Base-by-base conservation (phyloP, 2,797 vertebrate genomes). In the Lateolabrax maculatus region DNA sequence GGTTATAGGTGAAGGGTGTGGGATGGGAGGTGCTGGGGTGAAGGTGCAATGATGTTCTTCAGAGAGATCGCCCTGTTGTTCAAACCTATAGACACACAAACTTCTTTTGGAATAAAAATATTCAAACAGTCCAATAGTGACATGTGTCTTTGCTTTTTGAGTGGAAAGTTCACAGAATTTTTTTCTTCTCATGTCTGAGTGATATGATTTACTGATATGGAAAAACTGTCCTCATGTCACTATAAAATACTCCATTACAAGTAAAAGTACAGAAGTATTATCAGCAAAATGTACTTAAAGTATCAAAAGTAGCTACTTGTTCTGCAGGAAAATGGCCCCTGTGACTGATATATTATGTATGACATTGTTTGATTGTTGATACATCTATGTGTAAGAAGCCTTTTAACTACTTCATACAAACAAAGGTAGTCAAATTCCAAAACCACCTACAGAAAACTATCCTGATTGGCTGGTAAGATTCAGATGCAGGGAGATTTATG, bases 91-190 rank as follows among this genome's bases (percentile, higher is more conserved):
- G 84, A 91, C 83, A 90, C 77, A 90, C 75, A 87, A 80, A 86
- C 73, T 84, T 83, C 68, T 92, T 95, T 94, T 92, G 84, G 85
- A 93, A 93, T 92, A 90, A 91, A 90, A 91, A 81, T 15, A 88
- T 81, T 83, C 80, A 90, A 92, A 88, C 85, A 80, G 66, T 81
- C 75, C 27, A 53, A 58, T 25, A 9, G 56, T 77, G 67, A 71
- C 34, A 5, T 0, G 13, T 66, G 63, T 86, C 48, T 86, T 58
- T 71, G 70, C 51, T 89, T 75, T 84, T 23, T 12, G n/a, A 9
- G 18, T 21, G 19, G 11, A 29, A 37, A 29, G 16, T 57, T 9
- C 1, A 4, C 25, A 41, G 57, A 9, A 8, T 77, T 60, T 63
- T 18, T n/a, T 53, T 25, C 25, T 5, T 15, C 1, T 52, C 12